These are phyloP conservation scores for Drosophila carrolli DNA, from an alignment of 1,140 invertebrate species.

Conservation along the genomic window DNA sequence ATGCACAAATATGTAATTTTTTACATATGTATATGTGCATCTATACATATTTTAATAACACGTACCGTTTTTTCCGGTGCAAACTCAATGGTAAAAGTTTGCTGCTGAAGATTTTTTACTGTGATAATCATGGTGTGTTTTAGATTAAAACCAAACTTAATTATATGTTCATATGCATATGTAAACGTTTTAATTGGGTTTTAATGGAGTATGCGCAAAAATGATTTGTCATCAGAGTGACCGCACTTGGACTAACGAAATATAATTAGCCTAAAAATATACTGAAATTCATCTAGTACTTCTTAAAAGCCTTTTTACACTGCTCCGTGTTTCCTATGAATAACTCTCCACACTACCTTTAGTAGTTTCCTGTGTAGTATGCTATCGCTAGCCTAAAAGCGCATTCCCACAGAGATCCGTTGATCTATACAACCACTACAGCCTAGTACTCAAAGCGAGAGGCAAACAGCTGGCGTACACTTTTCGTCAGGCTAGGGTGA, in stretches of 20 bases:
- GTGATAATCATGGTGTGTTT: constrained; percentile 30
- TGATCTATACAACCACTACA: too few relatives aligned
- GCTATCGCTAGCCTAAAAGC: too few relatives aligned
- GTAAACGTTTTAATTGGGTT: constrained; percentile 1
- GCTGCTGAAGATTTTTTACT: constrained; percentile 38
- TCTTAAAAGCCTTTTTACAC: too few relatives aligned
- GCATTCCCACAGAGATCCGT: too few relatives aligned
- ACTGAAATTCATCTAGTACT: neutral
- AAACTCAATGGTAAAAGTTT: constrained; percentile 45
- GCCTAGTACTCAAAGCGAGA: too few relatives aligned
- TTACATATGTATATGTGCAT: neutral
- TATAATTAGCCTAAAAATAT: neutral
- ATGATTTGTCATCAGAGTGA: constrained; percentile 32
- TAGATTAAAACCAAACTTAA: neutral
- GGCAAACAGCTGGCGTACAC: too few relatives aligned
- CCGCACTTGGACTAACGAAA: neutral
- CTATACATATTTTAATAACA: constrained; percentile 3
- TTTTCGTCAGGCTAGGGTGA: too few relatives aligned
- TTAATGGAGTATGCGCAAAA: constrained; percentile 4
- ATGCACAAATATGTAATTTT: neutral
- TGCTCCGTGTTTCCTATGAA: too few relatives aligned
- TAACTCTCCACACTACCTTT: too few relatives aligned
- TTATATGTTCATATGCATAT: constrained; percentile 27
- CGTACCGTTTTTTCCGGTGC: constrained; percentile 37
- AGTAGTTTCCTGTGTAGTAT: too few relatives aligned